A percentile compares a stretch with the other conserved stretches of the same genome.
These are phyloP conservation scores for Mesochorus sp. DNA, from an alignment of 2,888 invertebrate genomes.

Conservation along the genomic window DNA sequence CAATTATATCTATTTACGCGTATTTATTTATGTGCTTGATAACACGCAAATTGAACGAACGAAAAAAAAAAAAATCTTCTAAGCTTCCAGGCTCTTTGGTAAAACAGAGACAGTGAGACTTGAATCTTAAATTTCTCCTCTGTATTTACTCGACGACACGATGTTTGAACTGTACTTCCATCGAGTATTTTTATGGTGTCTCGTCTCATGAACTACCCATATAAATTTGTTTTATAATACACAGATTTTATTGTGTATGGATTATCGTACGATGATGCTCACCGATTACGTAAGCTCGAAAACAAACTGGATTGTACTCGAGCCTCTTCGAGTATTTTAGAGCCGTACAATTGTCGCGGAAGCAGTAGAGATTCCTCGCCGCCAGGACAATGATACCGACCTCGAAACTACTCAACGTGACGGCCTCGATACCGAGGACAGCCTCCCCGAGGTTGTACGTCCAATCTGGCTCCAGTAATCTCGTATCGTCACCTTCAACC, in stretches of 20 bases:
- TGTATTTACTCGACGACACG: not conserved
- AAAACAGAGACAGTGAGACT: not conserved
- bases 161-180: not conserved
- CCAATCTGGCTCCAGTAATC: conserved; percentile 90
- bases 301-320: conserved; percentile 92
- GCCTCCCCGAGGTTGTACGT: conserved; percentile 91
- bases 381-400: conserved; percentile 91
- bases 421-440: conserved; percentile 86
- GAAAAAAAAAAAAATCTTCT: not conserved
- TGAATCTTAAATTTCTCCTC: no score
- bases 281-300: conserved; percentile 88
- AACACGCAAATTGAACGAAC: not conserved
- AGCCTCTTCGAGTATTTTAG: conserved; percentile 92
- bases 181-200: not conserved
- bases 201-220: not conserved
- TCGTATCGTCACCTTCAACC: conserved; percentile 77
- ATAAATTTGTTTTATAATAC: not conserved
- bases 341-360: conserved; percentile 89
- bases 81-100: not conserved
- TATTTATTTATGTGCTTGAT: not conserved
- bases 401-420: conserved; percentile 86
- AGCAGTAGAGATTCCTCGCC: conserved; percentile 91
- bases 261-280: no score
- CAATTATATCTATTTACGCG: not conserved
- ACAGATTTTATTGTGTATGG: no score